Base-by-base conservation (phyloP, 1,140 invertebrate genomes). In the Sitobion miscanthi region DNA sequence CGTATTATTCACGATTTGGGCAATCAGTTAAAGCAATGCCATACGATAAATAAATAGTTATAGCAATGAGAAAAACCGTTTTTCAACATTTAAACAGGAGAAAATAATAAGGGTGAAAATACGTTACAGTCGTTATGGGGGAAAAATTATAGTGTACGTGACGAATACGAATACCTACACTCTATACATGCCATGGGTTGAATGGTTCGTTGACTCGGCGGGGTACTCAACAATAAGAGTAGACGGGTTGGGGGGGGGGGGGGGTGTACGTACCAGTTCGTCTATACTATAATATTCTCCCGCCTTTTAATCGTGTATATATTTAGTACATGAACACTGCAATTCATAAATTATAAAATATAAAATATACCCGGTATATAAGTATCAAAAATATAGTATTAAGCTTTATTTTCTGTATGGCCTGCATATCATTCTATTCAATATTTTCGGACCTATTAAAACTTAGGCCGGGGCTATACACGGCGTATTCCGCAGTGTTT, bases 181-280 rank as follows among this genome's bases (percentile, higher is more conserved):
- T 69, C 30, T 77, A n/a, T n/a, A n/a, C 62, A 77, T 30, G 4
- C 62, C 3, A 77, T n/a, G 85, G 14, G 49, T 52, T 52, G 49
- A 52, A 52, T 52, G 52, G 86, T 88, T 49, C 47, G 86, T 88
- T 88, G 86, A 88, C 86, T 35, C 47, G 86, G 17, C 86, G 20
- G 47, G 47, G 17, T 88, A 35, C 30, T 49, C 86, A 21, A 88
- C 86, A 11, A 20, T 47, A 47, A 25, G 42, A 20, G 30, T 14
- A 17, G 7, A 45, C 8, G 45, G 25, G 45, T 49, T 49, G 9
- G 8, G 0, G 9, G 23, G 25, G 25, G 9, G 23, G 8, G 25
- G 9, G 9, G 30, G 30, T 9, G 30, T 52, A 54, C 52, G 23
- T 45, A 45, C 83, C 23, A 23, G 83, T 85, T 85, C 83, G 83